Evolutionary conservation across 1,140 invertebrate species (phyloP).

Genomic region (Phthorimaea operculella): DNA sequence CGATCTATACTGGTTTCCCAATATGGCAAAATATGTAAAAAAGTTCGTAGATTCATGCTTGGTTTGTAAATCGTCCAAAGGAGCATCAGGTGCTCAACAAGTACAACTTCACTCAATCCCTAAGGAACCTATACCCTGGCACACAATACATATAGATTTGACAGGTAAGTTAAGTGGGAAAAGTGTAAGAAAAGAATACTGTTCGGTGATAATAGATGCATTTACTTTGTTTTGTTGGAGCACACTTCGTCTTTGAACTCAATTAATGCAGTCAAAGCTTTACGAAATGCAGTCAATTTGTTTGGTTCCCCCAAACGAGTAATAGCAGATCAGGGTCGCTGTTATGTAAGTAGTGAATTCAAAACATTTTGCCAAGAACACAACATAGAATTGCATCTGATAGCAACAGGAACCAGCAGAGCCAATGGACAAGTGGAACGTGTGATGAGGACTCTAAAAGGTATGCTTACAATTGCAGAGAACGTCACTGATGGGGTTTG

Average conservation of each 20-base stretch:
- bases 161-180: conserved; percentile 18
- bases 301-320: conserved; percentile 20
- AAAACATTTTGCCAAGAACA: conserved; percentile 7
- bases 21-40: conserved; percentile 23
- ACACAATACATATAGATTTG: conserved; percentile 20
- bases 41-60: conserved; percentile 25
- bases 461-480: conserved; percentile 7
- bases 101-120: conserved; percentile 13
- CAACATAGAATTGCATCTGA: conserved; percentile 21
- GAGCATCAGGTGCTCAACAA: conserved; percentile 11
- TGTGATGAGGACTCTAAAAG: conserved; percentile 11
- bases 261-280: conserved; percentile 9
- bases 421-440: conserved; percentile 19
- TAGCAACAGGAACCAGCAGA: too few species aligned
- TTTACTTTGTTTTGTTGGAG: conserved; percentile 20
- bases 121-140: conserved; percentile 8
- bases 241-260: conserved; percentile 15
- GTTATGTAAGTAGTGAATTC: conserved; percentile 7
- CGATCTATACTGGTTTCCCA: conserved; percentile 23
- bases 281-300: conserved; percentile 7
- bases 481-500: not conserved
- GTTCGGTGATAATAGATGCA: conserved; percentile 18
- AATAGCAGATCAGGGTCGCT: conserved; percentile 16
- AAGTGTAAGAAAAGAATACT: conserved; percentile 16
- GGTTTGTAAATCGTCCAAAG: conserved; percentile 15